These are phyloP conservation scores for Rhadina sibilatrix DNA, from an alignment of 2,113 vertebrate species.

Conservation along the genomic window DNA sequence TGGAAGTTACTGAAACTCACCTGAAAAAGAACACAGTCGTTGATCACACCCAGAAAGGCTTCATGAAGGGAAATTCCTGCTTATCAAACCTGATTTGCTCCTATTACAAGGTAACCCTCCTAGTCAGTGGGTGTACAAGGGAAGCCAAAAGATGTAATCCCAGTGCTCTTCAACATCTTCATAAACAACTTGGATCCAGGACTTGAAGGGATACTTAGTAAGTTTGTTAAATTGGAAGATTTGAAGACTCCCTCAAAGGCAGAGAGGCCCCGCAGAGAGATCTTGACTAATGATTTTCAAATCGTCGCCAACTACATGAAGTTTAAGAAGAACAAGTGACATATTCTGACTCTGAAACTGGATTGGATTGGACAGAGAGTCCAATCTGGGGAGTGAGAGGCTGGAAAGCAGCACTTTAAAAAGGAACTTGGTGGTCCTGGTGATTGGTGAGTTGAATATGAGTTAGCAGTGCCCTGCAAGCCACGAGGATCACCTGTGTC, in stretches of 20 bases:
- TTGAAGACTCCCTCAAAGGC: not conserved
- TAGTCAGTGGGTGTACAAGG: rapidly evolving
- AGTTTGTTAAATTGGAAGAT: not conserved
- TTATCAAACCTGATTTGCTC: not conserved
- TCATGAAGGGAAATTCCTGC: not conserved
- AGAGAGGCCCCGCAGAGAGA: not conserved
- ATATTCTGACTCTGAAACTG: not conserved
- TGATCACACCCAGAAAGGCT: not conserved
- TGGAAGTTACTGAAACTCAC: not conserved
- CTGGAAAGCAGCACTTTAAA: rapidly evolving
- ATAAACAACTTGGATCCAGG: not conserved
- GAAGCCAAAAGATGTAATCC: not conserved
- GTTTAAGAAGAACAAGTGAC: not conserved
- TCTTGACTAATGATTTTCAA: not conserved
- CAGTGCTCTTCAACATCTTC: not conserved
- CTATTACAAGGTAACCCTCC: not conserved
- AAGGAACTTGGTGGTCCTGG: not conserved
- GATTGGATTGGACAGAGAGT: not conserved
- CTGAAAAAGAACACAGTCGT: not conserved
- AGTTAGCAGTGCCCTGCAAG: not conserved
- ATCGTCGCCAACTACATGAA: too few species aligned
- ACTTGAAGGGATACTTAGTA: not conserved
- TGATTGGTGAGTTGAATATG: rapidly evolving
- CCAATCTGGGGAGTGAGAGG: not conserved
- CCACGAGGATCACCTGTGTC: rapidly evolving